Evolutionary conservation across 2,113 vertebrate species (phyloP), one percentile per base, ranked within the genome.

Genomic region (Platichthys stellatus): DNA sequence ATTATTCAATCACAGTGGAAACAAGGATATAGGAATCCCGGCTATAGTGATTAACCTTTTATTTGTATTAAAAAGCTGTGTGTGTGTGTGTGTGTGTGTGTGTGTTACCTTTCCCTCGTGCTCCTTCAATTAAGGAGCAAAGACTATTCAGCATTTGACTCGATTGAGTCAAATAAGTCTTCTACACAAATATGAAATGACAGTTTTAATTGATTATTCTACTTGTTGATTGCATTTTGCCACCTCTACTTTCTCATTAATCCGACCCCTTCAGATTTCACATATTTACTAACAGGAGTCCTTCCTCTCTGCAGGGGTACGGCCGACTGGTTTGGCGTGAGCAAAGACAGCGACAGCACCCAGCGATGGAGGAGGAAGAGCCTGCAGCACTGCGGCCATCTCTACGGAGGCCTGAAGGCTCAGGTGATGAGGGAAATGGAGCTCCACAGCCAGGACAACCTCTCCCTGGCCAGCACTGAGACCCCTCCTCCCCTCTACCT

Each of bases 351-450:
- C 0, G 97, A 98, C 12, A 94, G 95, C 56, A 96, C 96, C 35
- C 97, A 99, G 93, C 96, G 96, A 85, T 99, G 98, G 98, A 96
- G 98, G 90, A 95, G 97, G 87, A 97, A 97, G 93, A 99, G 96
- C 94, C 94, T 99, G 68, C 96, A 97, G 14, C 98, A 99, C 93
- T 99, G 98, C 95, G 97, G 97, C 93, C 94, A 97, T 83, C 96
- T 98, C 57, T 99, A 99, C 0, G 98, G 98, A 72, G 97, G 96
- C 84, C 95, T 99, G 88, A 99, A 99, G 88, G 91, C 96, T 0
- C 97, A 97, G 93, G 97, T 96, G 90, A 95, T 98, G 88, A 96
- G 97, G 24, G 97, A 97, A 75, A 96, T 98, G 94, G 98, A 99
- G 90, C 91, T 98, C 14, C 96, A 96, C 47, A 99, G 97, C 87